Conservation (phyloP, 2,113 vertebrate genomes). For the Brachyhypopomus gauderio region DNA sequence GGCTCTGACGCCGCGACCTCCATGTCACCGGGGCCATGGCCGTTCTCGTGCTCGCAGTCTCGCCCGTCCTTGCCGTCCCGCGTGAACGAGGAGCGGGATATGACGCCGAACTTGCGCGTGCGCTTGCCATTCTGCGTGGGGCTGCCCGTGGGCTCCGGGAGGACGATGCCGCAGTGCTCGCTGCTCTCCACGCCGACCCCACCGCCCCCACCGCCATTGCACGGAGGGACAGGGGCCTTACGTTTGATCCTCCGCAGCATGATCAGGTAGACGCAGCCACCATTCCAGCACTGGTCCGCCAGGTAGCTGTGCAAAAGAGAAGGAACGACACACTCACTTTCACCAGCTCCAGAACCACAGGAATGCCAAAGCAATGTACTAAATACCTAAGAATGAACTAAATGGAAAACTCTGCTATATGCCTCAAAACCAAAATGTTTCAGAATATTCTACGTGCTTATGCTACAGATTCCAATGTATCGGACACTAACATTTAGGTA, state of each 20-base stretch:
- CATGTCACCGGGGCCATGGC: conserved; percentile 65
- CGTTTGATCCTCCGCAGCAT: conserved; percentile 94
- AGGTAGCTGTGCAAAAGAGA: conserved; percentile 82
- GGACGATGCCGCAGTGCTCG: conserved; percentile 68
- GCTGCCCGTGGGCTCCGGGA: conserved; percentile 65
- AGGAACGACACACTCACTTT: background rate
- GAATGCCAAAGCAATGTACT: background rate
- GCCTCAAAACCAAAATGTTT: background rate
- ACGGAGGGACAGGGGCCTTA: conserved; percentile 86
- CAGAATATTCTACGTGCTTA: background rate
- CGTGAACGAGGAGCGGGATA: conserved; percentile 76
- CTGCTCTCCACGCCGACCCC: conserved; percentile 68
- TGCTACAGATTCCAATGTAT: background rate
- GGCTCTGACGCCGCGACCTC: conserved; percentile 65
- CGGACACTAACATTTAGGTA: background rate
- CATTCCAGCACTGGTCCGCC: conserved; percentile 98
- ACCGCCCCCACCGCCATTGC: conserved; percentile 71
- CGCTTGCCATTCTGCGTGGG: conserved; percentile 79
- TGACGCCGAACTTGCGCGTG: conserved; percentile 92
- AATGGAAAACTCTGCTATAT: too few species aligned
- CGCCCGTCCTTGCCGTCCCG: conserved; percentile 64
- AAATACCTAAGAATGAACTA: too few species aligned
- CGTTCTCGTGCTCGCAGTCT: conserved; percentile 53
- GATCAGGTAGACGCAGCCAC: conserved; percentile 93
- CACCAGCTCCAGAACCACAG: background rate